These are phyloP conservation scores for Ommatoiulus sabulosus DNA, from an alignment of 2,888 invertebrate genomes.

Conservation along the genomic window DNA sequence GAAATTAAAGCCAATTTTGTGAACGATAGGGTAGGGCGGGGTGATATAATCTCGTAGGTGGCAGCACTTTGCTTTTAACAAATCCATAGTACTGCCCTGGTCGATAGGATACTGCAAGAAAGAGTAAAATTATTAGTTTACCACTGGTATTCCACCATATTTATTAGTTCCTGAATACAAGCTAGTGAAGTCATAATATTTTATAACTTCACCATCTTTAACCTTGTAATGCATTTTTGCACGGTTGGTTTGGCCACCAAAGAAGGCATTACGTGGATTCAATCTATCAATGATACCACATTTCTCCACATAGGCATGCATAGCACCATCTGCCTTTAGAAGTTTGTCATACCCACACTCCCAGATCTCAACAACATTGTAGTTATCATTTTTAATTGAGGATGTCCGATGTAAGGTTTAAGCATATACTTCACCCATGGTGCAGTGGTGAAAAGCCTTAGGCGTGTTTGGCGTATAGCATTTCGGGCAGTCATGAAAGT, in stretches of 20 bases:
- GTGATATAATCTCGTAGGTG: constrained; percentile 38
- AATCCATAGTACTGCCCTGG: not conserved
- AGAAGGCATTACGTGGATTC: constrained; percentile 63
- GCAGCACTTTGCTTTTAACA: constrained; percentile 14
- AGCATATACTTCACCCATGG: constrained; percentile 57
- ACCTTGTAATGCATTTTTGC: constrained; percentile 62
- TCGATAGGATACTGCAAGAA: too few relatives aligned
- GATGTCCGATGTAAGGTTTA: constrained; percentile 58
- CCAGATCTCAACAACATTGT: constrained; percentile 60
- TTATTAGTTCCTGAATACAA: constrained; percentile 63
- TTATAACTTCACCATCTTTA: constrained; percentile 61
- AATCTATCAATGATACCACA: not conserved
- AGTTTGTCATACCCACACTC: constrained; percentile 62
- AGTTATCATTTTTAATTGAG: not conserved
- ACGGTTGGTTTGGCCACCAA: constrained; percentile 63
- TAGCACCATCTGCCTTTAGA: constrained; percentile 58
- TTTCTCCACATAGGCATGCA: constrained; percentile 23
- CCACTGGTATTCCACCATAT: constrained; percentile 62
- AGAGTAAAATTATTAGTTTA: constrained; percentile 59
- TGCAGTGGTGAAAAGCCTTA: not conserved
- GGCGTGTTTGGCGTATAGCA: constrained; percentile 57
- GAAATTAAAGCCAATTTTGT: not conserved
- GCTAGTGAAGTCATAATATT: constrained; percentile 62
- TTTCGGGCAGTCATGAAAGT: constrained; percentile 61
- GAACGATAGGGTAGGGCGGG: not conserved